A percentile compares a stretch with the other conserved stretches of the same genome.
Conservation (phyloP, 2,888 invertebrate species). For the Poecilus cupreus region DNA sequence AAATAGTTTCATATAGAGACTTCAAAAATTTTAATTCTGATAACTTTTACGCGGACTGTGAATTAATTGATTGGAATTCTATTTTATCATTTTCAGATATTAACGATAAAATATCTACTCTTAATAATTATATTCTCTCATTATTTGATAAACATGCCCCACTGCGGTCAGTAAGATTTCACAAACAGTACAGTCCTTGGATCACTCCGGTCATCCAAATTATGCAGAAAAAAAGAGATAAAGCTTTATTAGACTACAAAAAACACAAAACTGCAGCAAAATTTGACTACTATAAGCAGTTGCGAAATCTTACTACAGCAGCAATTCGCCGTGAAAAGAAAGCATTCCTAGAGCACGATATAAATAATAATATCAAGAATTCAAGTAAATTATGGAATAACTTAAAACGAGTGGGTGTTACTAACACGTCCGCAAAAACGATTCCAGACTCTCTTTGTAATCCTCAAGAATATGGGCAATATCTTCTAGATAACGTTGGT, state of each 20-base stretch:
- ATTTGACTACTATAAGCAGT: background rate
- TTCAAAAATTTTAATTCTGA: background rate
- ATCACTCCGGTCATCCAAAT: background rate
- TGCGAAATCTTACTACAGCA: background rate
- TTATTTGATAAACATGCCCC: background rate
- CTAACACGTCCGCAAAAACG: background rate
- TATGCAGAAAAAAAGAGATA: background rate
- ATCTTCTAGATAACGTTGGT: slow-evolving; percentile 3
- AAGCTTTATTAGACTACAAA: background rate
- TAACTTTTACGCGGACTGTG: no score
- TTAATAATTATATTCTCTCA: background rate
- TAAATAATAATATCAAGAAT: background rate
- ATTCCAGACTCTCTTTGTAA: background rate
- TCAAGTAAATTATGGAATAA: background rate
- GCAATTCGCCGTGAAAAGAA: background rate
- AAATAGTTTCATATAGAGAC: background rate
- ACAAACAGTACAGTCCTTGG: background rate
- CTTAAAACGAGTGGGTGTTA: background rate
- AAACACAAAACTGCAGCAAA: background rate
- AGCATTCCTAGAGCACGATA: background rate
- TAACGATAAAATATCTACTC: background rate
- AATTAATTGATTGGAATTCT: background rate
- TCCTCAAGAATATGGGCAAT: background rate
- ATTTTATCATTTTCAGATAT: background rate
- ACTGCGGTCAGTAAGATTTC: no score